Evolutionary conservation across 2,113 vertebrate species (phyloP).

Genomic region (Myiozetetes cayanensis): DNA sequence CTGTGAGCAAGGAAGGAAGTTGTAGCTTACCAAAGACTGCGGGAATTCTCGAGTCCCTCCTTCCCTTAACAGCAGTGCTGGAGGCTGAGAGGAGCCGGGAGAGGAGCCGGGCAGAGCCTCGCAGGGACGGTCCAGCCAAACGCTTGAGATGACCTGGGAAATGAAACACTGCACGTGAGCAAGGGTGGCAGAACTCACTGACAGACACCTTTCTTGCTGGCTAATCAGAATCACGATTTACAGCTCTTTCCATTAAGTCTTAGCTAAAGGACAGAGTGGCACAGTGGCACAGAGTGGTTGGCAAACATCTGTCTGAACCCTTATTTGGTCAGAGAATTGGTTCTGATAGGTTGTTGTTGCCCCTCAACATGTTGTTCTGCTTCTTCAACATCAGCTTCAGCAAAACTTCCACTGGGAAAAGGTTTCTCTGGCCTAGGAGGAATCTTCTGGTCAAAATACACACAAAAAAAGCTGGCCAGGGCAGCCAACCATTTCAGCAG

Average conservation of each 20-base stretch:
- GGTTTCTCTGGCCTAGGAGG: background rate
- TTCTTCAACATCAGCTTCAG: background rate
- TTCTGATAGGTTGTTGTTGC: background rate
- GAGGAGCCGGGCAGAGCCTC: constrained; percentile 15
- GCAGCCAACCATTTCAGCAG: background rate
- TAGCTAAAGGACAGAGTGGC: background rate
- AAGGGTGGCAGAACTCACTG: constrained; percentile 49
- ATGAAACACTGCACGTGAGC: background rate
- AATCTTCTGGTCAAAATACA: constrained; percentile 12
- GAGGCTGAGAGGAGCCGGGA: constrained; percentile 13
- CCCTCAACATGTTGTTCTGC: background rate
- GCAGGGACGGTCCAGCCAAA: background rate
- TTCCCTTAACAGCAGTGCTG: constrained; percentile 37
- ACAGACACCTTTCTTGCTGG: constrained; percentile 33
- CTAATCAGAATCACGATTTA: constrained; percentile 25
- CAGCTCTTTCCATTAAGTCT: constrained; percentile 24
- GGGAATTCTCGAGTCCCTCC: constrained; percentile 11
- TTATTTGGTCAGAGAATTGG: background rate
- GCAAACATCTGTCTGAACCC: background rate
- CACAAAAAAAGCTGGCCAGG: background rate
- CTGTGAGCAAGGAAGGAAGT: constrained; percentile 48
- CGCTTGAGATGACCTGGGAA: background rate
- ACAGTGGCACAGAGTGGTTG: background rate
- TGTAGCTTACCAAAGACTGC: background rate
- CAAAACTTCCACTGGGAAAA: constrained; percentile 3